phyloP scores from a whole-genome alignment of 2,113 vertebrate genomes.

The Gobio gobio region DNA sequence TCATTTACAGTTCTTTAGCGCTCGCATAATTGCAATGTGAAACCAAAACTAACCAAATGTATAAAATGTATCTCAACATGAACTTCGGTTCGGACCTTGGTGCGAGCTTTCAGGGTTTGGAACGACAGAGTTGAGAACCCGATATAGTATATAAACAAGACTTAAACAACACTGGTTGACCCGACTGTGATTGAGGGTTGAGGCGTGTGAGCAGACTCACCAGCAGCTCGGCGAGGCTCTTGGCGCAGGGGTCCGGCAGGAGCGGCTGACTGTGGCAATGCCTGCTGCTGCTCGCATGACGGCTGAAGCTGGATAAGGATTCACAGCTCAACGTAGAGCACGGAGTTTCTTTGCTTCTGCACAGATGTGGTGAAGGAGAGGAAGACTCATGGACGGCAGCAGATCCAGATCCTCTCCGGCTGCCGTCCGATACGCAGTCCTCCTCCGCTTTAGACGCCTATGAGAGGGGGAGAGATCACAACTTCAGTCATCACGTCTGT shows the following conservation, averaged over 20 bases:
- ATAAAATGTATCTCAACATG: no score
- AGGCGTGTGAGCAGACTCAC: constrained; percentile 76
- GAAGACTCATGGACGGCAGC: not conserved
- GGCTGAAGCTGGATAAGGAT: constrained; percentile 76
- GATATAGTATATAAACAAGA: no score
- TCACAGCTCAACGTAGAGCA: constrained; percentile 80
- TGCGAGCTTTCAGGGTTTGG: no score
- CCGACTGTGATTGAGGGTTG: no score
- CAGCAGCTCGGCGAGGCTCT: constrained; percentile 91
- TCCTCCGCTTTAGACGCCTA: constrained; percentile 54
- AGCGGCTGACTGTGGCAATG: constrained; percentile 70
- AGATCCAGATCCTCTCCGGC: constrained; percentile 57
- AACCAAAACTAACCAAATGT: no score
- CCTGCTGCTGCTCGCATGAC: constrained; percentile 74
- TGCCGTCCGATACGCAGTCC: constrained; percentile 74
- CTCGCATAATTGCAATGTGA: no score
- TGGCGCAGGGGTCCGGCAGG: constrained; percentile 71
- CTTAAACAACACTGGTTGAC: no score
- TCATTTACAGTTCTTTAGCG: no score
- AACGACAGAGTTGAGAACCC: no score
- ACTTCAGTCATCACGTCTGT: no score
- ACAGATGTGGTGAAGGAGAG: constrained; percentile 58
- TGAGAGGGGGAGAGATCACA: not conserved
- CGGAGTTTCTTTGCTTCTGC: constrained; percentile 85
- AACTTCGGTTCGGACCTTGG: no score